Percentiles rank a stretch among this genome's conserved stretches.
Evolutionary conservation across 2,888 invertebrate genomes (phyloP).

Genomic region (Eurytoma adleriae): DNA sequence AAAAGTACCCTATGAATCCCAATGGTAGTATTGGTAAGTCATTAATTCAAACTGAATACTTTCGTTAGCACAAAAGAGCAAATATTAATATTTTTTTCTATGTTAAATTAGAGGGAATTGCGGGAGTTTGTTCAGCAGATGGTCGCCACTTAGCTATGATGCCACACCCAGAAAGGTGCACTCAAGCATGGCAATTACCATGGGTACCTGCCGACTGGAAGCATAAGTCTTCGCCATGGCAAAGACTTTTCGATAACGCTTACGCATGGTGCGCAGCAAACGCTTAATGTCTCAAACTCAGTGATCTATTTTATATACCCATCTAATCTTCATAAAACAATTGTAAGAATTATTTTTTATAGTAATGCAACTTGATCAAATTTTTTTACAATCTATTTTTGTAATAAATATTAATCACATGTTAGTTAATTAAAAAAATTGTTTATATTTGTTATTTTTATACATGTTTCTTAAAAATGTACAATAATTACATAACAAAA

Average conservation of each 20-base stretch:
- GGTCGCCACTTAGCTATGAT: constrained; percentile 98
- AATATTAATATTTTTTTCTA: constrained; percentile 5
- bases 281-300: constrained; percentile 9
- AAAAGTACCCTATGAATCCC: constrained; percentile 95
- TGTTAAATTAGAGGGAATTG: constrained; percentile 83
- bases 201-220: constrained; percentile 79
- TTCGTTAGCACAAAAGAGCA: too few species aligned
- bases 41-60: too few species aligned
- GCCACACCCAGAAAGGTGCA: constrained; percentile 98
- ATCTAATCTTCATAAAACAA: background rate
- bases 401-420: constrained; percentile 9
- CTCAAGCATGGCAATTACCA: constrained; percentile 94
- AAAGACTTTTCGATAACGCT: constrained; percentile 93
- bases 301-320: background rate
- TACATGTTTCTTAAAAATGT: constrained; percentile 35
- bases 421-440: constrained; percentile 23
- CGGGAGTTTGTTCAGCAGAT: constrained; percentile 91
- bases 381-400: constrained; percentile 20
- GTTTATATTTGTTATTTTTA: constrained; percentile 42
- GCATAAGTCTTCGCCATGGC: constrained; percentile 89
- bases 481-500: constrained; percentile 25
- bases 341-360: background rate
- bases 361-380: background rate
- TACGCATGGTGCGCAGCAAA: constrained; percentile 80
- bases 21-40: constrained; percentile 88